Evolutionary conservation across 2,797 vertebrate genomes (phyloP), one percentile per base, ranked within the genome.

Genomic region (Eremophila alpestris): DNA sequence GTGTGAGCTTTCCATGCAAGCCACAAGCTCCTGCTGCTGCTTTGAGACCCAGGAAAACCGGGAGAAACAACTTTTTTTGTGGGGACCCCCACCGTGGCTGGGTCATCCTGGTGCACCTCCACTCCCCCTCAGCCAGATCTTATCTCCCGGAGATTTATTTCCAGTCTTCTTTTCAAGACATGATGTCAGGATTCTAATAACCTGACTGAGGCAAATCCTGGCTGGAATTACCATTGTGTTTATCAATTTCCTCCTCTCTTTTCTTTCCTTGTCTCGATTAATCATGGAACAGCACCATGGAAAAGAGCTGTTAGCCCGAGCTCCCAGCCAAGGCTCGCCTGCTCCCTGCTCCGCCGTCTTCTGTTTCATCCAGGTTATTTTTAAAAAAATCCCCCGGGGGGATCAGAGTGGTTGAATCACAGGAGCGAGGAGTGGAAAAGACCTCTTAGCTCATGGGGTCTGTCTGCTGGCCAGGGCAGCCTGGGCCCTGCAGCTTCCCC

Each of bases 161-260:
- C 92, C 92, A 95, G 83, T 45, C 89, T 36, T 87, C 83, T 93
- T 90, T 94, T 95, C 94, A 95, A 97, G 94, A 96, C 94, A 95
- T 95, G 94, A 96, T 95, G 95, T 97, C 95, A 96, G 95, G 89
- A 62, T 75, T 87, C 10, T 62, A 95, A 96, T 74, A 97, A 92
- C 89, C 81, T 55, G 93, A 89, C 79, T 86, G 55, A 84, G 82
- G 92, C 94, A 64, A 75, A 70, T 29, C 52, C 74, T 95, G 94
- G 92, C 77, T 76, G 92, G 60, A 79, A 60, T 77, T 94, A 16
- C 88, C 21, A 3, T 79, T 67, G 86, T 90, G 92, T 93, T 96
- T 84, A 94, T 95, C 94, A 77, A 21, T 94, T 96, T 89, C 93
- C 92, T 90, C 60, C 71, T 62, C 43, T 59, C 64, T 82, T 80